Evolutionary conservation across 1,140 invertebrate genomes (phyloP).

Genomic region (Bombus cullumanus): DNA sequence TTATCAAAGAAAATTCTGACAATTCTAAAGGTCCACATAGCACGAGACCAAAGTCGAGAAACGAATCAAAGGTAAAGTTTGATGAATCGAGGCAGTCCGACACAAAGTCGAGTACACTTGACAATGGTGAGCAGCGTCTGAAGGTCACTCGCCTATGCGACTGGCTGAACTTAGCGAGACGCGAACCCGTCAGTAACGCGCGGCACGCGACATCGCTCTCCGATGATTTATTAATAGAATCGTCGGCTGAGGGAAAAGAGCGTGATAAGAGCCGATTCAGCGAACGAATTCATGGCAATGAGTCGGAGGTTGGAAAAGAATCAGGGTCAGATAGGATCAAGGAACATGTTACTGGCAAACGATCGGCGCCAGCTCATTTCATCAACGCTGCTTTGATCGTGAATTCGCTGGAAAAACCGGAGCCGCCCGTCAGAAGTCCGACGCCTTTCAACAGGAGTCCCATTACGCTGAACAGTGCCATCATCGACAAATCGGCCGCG

Average conservation of each 20-base stretch:
- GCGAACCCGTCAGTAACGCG: slow-evolving; percentile 47
- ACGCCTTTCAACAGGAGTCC: slow-evolving; percentile 69
- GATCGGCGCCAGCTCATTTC: slow-evolving; percentile 37
- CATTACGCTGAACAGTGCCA: slow-evolving; percentile 74
- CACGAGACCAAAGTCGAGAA: background rate
- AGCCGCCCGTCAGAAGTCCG: slow-evolving; percentile 50
- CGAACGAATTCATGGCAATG: background rate
- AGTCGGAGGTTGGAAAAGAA: background rate
- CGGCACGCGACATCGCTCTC: slow-evolving; percentile 35
- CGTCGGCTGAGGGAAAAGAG: slow-evolving; percentile 20
- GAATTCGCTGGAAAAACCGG: slow-evolving; percentile 48
- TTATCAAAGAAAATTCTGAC: slow-evolving; percentile 82
- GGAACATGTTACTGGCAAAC: background rate
- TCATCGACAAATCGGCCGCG: slow-evolving; percentile 73
- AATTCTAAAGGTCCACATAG: background rate
- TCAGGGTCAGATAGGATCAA: background rate
- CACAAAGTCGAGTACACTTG: background rate
- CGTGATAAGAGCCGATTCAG: slow-evolving; percentile 14
- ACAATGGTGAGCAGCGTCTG: slow-evolving; percentile 74
- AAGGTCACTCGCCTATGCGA: slow-evolving; percentile 81
- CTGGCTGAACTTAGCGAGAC: slow-evolving; percentile 82
- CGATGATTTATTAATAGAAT: slow-evolving; percentile 58
- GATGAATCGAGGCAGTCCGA: background rate
- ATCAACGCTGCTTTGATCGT: slow-evolving; percentile 68
- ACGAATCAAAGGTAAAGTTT: background rate